Evolutionary conservation across 2,113 vertebrate species (phyloP).

Genomic region (Mustelus asterias): DNA sequence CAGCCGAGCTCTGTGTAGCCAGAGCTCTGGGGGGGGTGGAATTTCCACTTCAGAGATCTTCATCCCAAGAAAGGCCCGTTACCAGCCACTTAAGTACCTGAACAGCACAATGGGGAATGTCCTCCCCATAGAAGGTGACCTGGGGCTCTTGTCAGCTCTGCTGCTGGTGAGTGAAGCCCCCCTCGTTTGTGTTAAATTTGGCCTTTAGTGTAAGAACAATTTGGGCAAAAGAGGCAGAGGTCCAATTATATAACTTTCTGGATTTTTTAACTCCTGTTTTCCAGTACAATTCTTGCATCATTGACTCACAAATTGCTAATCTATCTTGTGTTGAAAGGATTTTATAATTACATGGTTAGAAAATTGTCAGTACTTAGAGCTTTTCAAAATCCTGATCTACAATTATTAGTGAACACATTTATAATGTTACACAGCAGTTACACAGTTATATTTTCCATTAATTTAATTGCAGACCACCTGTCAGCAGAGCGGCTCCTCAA

Average conservation of each 20-base stretch:
- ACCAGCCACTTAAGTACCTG: no score
- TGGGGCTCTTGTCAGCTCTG: no score
- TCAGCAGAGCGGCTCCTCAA: constrained; percentile 84
- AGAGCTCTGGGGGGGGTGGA: no score
- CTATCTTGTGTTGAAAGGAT: no score
- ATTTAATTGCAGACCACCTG: constrained; percentile 68
- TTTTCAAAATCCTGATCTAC: not conserved
- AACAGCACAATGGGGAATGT: no score
- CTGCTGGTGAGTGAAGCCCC: no score
- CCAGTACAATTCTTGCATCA: not conserved
- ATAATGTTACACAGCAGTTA: not conserved
- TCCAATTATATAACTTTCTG: not conserved
- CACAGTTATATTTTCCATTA: not conserved
- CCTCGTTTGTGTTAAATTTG: no score
- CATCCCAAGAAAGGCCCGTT: no score
- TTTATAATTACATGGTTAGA: not conserved
- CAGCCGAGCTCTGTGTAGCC: no score
- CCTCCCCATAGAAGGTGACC: no score
- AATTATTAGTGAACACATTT: not conserved
- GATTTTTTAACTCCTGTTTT: not conserved
- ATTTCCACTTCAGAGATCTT: no score
- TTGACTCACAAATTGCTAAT: not conserved
- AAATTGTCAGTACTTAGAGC: not conserved
- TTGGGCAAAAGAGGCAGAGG: not conserved
- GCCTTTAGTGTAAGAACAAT: not conserved